Base-by-base conservation (phyloP, 1,140 invertebrate genomes). In the Aphelenchoides fujianensis region DNA sequence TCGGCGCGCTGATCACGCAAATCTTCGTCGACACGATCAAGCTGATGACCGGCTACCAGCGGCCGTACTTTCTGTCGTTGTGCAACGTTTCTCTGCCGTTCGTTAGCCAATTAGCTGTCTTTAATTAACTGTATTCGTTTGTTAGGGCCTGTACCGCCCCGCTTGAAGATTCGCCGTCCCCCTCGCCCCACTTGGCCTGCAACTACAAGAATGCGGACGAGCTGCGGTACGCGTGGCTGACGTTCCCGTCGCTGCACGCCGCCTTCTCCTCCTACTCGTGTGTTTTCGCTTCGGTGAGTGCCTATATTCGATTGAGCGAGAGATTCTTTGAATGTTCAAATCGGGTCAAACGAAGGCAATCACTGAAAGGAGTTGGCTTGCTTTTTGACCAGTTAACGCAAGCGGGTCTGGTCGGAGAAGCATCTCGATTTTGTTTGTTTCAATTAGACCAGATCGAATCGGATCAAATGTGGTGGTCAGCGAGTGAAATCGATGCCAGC, bases 21-120 rank as follows among this genome's bases (percentile, higher is more conserved):
- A 83, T 83, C 27, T 83, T 83, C 37, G 83, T 83, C 27, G 82
- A 83, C 54, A 82, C 82, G 12, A 83, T 82, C 57, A 84, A 83
- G 70, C 34, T 83, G 59, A 73, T 83, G 68, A 83, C 82, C 36
- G 82, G 82, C 37, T 83, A 83, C 61, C 82, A 83, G 67, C 61
- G 82, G 36, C 82, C 82, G 3, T 84, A 83, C 57, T 83, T 83
- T 64, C 71, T 83, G 32, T 84, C 82, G 0, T 59, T 83, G 7
- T 83, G 82, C 70, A 84, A 83, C 70, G 82, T 83, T 53, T 80
- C 81, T 19, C 70, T 83, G 2, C 62, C 79, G 79, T 82, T 76
- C 61, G 41, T 59, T 74, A 48, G 69, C 53, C 30, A 9, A 16
- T 19, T 0, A 70, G 1, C 12, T 35, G 5, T 71, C 35, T 74